Percentiles rank a stretch among this genome's conserved stretches.
These are phyloP conservation scores for Gallinago nigripennis DNA, from an alignment of 2,797 vertebrate genomes.

Conservation along the genomic window DNA sequence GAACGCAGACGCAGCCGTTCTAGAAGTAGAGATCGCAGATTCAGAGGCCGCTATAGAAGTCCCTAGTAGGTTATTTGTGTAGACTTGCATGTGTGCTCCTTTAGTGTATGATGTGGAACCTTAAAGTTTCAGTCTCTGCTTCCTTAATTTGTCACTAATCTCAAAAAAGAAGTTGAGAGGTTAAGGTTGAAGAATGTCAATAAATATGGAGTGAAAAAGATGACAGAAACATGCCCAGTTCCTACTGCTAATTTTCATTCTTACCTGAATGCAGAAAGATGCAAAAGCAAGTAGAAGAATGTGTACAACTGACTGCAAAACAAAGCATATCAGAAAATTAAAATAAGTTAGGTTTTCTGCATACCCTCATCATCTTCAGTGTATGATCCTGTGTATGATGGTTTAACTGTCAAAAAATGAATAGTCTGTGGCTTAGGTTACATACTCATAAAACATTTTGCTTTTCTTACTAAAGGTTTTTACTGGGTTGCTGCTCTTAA, in stretches of 20 bases:
- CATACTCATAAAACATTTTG: neutral
- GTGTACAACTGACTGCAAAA: neutral
- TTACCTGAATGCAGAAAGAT: neutral
- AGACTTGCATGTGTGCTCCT: neutral
- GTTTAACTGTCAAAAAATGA: neutral
- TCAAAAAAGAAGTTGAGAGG: neutral
- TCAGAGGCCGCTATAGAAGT: slow-evolving; percentile 89
- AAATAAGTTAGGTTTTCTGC: neutral
- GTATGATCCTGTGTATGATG: neutral
- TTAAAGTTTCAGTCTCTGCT: neutral
- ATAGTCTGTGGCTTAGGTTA: neutral
- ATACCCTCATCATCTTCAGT: neutral
- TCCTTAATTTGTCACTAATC: neutral
- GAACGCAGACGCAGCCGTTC: slow-evolving; percentile 90
- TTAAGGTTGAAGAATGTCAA: neutral
- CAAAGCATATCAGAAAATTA: neutral
- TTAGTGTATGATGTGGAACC: neutral
- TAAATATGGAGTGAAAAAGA: neutral
- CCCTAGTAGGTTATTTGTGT: slow-evolving; percentile 85
- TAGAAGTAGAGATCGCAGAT: slow-evolving; percentile 88
- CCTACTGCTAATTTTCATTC: neutral
- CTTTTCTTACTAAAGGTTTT: neutral
- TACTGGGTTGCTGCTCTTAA: neutral
- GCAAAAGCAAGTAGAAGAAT: neutral
- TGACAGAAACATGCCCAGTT: neutral